phyloP scores from a whole-genome alignment of 2,888 invertebrate species.

The Tetropium fuscum region DNA sequence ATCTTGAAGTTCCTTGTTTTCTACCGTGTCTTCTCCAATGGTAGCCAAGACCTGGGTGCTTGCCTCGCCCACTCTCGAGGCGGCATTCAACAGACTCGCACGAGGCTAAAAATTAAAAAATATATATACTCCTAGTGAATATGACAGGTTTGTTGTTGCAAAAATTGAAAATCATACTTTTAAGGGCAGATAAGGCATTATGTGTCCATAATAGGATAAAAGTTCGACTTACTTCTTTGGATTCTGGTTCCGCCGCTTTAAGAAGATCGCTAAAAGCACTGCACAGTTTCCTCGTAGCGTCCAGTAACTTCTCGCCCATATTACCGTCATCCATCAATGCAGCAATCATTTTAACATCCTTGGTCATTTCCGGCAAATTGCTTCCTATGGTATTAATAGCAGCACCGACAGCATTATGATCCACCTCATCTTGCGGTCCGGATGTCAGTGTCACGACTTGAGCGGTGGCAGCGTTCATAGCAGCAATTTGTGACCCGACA shows the following conservation, averaged over 20 bases:
- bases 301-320: constrained; percentile 86
- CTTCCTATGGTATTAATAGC: constrained; percentile 98
- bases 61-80: constrained; percentile 96
- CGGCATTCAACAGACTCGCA: constrained; percentile 93
- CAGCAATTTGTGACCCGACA: constrained; percentile 96
- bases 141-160: too few relatives aligned
- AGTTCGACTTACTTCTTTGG: constrained; percentile 81
- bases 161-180: too few relatives aligned
- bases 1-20: constrained; percentile 86
- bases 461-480: constrained; percentile 99
- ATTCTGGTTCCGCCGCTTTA: constrained; percentile 95
- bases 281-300: constrained; percentile 93
- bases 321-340: constrained; percentile 91
- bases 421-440: constrained; percentile 87
- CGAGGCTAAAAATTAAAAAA: constrained; percentile 73
- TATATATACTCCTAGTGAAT: too few relatives aligned
- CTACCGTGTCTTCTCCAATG: constrained; percentile 91
- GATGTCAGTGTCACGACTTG: constrained; percentile 71
- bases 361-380: constrained; percentile 96
- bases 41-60: constrained; percentile 93
- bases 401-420: constrained; percentile 95
- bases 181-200: not conserved
- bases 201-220: not conserved
- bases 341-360: constrained; percentile 94
- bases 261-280: constrained; percentile 95